phyloP scores from a whole-genome alignment of 1,140 invertebrate species.

The Drosophila neocordata region DNA sequence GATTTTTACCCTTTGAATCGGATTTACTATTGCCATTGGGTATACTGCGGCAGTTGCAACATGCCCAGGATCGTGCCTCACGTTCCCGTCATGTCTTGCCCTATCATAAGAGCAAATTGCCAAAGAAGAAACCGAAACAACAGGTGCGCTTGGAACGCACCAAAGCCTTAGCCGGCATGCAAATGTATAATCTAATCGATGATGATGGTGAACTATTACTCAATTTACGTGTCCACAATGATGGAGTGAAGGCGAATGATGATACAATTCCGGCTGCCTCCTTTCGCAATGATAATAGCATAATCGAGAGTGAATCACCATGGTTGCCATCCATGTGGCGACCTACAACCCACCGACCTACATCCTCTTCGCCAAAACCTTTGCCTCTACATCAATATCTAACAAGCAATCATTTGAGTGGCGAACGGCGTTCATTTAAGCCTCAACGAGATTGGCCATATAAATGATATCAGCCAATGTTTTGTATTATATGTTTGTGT shows the following conservation, averaged over 20 bases:
- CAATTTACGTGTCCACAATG: conserved; percentile 63
- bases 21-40: conserved; percentile 60
- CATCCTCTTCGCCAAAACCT: conserved; percentile 62
- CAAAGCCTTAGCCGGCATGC: conserved; percentile 25
- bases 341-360: conserved; percentile 38
- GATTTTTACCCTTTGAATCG: conserved; percentile 68
- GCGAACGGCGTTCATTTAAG: conserved; percentile 1
- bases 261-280: conserved; percentile 2
- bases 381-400: conserved; percentile 65
- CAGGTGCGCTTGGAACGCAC: conserved; percentile 59
- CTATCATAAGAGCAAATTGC: background rate
- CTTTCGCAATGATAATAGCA: conserved; percentile 1
- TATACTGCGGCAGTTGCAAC: conserved; percentile 55
- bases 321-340: conserved; percentile 68
- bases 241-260: conserved; percentile 9
- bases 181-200: conserved; percentile 71
- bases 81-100: conserved; percentile 10
- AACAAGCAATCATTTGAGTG: conserved; percentile 33
- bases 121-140: conserved; percentile 32
- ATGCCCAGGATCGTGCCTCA: conserved; percentile 54
- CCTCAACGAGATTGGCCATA: conserved; percentile 50
- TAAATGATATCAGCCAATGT: conserved; percentile 20
- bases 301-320: conserved; percentile 23
- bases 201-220: conserved; percentile 66
- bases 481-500: too few relatives aligned